Evolutionary conservation across 2,113 vertebrate genomes (phyloP).

Genomic region (Neotragus pygmaeus): DNA sequence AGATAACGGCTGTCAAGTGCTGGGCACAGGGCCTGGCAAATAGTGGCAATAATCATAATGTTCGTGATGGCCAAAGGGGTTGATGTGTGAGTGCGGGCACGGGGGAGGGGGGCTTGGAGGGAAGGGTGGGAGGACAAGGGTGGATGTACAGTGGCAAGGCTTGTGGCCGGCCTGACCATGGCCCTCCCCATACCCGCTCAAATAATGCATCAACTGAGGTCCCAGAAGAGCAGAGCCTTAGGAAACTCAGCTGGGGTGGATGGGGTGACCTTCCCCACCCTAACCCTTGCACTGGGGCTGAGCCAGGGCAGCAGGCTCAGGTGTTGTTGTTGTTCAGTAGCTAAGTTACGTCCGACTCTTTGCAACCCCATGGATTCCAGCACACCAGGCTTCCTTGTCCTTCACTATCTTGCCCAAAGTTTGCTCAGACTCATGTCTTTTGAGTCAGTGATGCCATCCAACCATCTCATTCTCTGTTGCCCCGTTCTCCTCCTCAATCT

Average conservation of each 20-base stretch:
- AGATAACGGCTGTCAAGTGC: conserved; percentile 26
- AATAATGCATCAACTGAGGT: background rate
- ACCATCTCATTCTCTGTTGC: background rate
- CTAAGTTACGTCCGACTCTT: background rate
- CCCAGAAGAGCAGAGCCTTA: background rate
- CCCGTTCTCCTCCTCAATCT: background rate
- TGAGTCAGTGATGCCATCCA: background rate
- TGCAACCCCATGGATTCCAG: background rate
- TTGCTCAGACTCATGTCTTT: background rate
- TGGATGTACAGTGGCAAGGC: background rate
- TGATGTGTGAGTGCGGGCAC: accelerated
- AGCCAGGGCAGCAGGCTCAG: background rate
- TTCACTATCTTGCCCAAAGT: background rate
- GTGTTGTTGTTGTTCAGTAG: background rate
- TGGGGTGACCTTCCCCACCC: too few relatives aligned
- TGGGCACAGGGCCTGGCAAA: conserved; percentile 31
- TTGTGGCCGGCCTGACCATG: background rate
- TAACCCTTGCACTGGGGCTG: background rate
- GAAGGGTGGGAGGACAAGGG: background rate
- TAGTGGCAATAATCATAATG: conserved; percentile 34
- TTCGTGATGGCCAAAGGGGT: background rate
- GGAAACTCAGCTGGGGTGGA: background rate
- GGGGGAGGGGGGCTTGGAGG: background rate
- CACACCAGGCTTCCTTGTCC: background rate
- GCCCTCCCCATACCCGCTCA: background rate